Base-by-base conservation (phyloP, 35 echinoderm and acorn worm genomes). In the Amphiura filiformis region DNA sequence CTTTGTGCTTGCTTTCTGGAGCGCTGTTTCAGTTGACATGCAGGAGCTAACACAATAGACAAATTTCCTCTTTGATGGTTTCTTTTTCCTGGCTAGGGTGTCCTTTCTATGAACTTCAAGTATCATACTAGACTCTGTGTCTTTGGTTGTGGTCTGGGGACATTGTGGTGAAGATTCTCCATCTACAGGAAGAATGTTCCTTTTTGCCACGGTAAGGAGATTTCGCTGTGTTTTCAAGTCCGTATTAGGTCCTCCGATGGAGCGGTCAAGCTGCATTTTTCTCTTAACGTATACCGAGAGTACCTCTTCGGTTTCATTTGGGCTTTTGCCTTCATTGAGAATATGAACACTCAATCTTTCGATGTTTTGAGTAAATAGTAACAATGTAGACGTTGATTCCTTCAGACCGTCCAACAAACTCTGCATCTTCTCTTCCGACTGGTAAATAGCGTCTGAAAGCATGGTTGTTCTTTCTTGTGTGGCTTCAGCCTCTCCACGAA, bases 311-410 rank as follows among this genome's bases (percentile, higher is more conserved):
- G 64, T 34, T 64, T 34, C 49, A 85, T 35, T 14, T 2, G 61
- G 61, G 12, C 23, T 20, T 23, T 38, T 85, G 23, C 32, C 35
- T 17, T 13, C 56, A 38, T 81, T 12, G 5, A 87, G 64, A n/a
- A 41, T 44, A 28, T 93, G 84, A 32, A 99, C 56, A 38, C 80
- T 80, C 22, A 99, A 87, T 32, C 84, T 36, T 37, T 87, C 37
- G 4, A 99, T 83, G 36, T 92, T 92, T 85, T 93, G 85, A 18
- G 96, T 99, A 70, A 99, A 99, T 0, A 99, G 28, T 22, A 99
- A 44, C 31, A 99, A 41, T 7, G 83, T 76, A 14, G 22, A 20
- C 32, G 90, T 83, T 15, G 87, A 61, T 26, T 90, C 77, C 37
- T 85, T 85, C 15, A 85, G 22, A 61, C 33, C 34, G 17, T 70